These are phyloP conservation scores for Drosophila melanica DNA, from an alignment of 1,140 invertebrate genomes.

Conservation along the genomic window DNA sequence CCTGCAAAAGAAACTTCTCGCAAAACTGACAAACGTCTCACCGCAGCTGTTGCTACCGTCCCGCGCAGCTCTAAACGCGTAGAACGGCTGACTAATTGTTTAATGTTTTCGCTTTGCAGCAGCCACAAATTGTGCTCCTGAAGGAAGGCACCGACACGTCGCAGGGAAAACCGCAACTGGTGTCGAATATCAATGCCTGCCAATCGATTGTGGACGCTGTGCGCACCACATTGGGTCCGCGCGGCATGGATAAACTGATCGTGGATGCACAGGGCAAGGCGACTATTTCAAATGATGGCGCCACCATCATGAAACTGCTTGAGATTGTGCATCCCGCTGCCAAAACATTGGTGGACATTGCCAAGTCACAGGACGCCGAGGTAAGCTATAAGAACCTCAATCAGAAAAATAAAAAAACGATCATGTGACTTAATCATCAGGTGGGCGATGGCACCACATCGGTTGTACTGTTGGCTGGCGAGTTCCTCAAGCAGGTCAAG, in stretches of 20 bases:
- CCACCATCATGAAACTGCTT: constrained; percentile 98
- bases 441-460: constrained; percentile 99
- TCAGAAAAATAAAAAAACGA: no score
- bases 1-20: constrained; percentile 83
- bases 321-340: constrained; percentile 99
- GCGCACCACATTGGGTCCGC: constrained; percentile 97
- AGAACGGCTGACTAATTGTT: constrained; percentile 58
- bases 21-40: constrained; percentile 51
- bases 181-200: constrained; percentile 99
- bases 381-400: constrained; percentile 85
- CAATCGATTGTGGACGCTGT: constrained; percentile 97
- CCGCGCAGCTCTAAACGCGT: constrained; percentile 15
- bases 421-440: constrained; percentile 84
- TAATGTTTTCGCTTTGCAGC: constrained; percentile 86
- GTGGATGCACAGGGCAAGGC: constrained; percentile 94
- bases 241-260: constrained; percentile 99
- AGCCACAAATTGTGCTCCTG: constrained; percentile 98
- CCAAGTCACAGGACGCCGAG: constrained; percentile 99
- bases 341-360: constrained; percentile 98
- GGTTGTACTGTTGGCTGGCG: constrained; percentile 97
- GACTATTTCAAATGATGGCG: constrained; percentile 99
- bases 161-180: constrained; percentile 97
- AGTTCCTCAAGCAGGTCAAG: constrained; percentile 98
- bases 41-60: neutral
- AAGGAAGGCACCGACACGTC: constrained; percentile 99